These are phyloP conservation scores for Myotis daubentonii DNA, from an alignment of 2,797 vertebrate species.

Conservation along the genomic window DNA sequence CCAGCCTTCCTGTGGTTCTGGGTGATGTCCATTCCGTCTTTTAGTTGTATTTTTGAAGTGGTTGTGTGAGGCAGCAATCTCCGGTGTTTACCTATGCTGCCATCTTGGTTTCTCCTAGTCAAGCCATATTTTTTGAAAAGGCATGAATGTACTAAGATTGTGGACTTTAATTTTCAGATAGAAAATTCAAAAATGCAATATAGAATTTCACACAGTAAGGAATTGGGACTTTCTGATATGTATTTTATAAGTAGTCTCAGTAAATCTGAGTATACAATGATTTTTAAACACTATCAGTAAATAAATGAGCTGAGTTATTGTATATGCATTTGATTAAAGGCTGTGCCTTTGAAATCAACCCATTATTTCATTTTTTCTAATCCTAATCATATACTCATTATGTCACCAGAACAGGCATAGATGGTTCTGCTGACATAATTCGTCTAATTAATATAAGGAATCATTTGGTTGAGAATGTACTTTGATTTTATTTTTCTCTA, in stretches of 20 bases:
- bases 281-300: constrained; percentile 38
- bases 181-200: neutral
- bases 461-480: neutral
- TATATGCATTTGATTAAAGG: neutral
- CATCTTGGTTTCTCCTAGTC: neutral
- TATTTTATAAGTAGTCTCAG: neutral
- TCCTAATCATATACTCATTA: neutral
- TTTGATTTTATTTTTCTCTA: constrained; percentile 54
- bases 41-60: too few relatives aligned
- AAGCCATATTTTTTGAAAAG: neutral
- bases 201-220: constrained; percentile 1
- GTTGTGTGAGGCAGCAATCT: too few relatives aligned
- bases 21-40: too few relatives aligned
- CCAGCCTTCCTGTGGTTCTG: too few relatives aligned
- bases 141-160: neutral
- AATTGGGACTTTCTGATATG: neutral
- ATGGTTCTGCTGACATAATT: constrained; percentile 5
- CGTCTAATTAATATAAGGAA: neutral
- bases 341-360: neutral
- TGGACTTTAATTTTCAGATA: constrained; percentile 27
- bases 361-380: neutral
- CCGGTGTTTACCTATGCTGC: too few relatives aligned
- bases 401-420: neutral
- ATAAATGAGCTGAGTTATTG: constrained; percentile 20
- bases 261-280: neutral